phyloP scores from a whole-genome alignment of 1,140 invertebrate species.

The Danaus melanippus region DNA sequence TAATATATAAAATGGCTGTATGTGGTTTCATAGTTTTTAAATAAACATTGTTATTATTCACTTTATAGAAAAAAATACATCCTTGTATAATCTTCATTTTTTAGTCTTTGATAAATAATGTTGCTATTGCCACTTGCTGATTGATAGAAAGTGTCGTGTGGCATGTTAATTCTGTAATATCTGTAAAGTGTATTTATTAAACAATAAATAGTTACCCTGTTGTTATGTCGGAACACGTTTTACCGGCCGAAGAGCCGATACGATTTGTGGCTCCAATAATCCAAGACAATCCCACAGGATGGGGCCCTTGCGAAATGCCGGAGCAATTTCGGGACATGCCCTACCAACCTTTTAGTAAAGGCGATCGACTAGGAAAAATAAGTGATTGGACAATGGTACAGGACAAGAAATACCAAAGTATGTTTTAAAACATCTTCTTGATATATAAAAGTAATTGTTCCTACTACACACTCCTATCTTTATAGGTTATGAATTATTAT shows the following conservation, averaged over 20 bases:
- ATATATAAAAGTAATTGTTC: too few species aligned
- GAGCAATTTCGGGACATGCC: conserved; percentile 98
- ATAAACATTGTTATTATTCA: too few species aligned
- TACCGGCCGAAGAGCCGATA: conserved; percentile 66
- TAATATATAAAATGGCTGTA: too few species aligned
- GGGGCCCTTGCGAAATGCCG: conserved; percentile 95
- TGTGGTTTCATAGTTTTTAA: too few species aligned
- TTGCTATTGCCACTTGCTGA: neutral
- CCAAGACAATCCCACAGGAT: conserved; percentile 92
- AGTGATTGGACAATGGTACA: conserved; percentile 98
- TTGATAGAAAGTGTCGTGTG: conserved; percentile 52
- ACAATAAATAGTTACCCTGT: conserved; percentile 12
- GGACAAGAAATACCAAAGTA: conserved; percentile 96
- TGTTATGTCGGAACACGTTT: conserved; percentile 61
- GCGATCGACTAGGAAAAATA: conserved; percentile 96
- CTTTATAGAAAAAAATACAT: neutral
- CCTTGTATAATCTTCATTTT: neutral
- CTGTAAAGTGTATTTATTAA: conserved; percentile 10
- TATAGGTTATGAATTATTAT: conserved; percentile 25
- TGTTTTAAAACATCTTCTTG: conserved; percentile 41
- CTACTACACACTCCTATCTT: too few species aligned
- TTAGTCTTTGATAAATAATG: too few species aligned
- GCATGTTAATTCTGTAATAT: conserved; percentile 27
- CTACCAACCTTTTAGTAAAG: conserved; percentile 98
- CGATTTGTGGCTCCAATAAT: conserved; percentile 80